Evolutionary conservation across 2,113 vertebrate species (phyloP), one percentile per base, ranked within the genome.

Genomic region (Oncorhynchus keta): DNA sequence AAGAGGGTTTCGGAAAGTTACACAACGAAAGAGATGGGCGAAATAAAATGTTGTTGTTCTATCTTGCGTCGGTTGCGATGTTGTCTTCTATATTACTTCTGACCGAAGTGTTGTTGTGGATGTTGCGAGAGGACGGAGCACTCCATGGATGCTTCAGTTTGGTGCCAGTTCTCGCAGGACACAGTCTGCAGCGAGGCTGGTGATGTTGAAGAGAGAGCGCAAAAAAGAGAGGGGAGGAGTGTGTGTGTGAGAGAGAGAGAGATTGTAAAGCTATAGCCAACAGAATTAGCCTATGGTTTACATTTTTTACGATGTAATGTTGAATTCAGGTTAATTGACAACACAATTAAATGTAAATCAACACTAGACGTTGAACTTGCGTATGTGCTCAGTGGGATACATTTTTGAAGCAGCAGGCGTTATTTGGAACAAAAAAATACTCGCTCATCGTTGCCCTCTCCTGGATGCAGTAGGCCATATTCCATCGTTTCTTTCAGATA

Each of bases 131-230:
- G 74, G 30, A 78, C 79, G 35, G 28, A 62, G 75, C 64, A 80
- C 83, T 84, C 87, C 85, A 87, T 88, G 77, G 84, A 78, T 87
- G 79, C 74, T 70, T 79, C 68, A 76, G 76, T 70, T 72, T 73
- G 68, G 76, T 80, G 82, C 78, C 72, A 78, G 70, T 74, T 80
- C 72, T 77, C 70, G 79, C 73, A 72, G 76, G 70, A 76, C 81
- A 76, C 74, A 62, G 68, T 72, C 65, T 81, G 77, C 70, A 59
- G 76, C 74, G 67, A 75, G 78, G 73, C 55, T 35, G 64, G 49
- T 62, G 69, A 66, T 64, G 77, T 70, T 68, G 48, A 61, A 45
- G 18, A 49, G 55, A 39, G 71, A 83, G 76, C 76, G 28, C 28
- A 73, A 14, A 30, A 24, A 73, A 20, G 30, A 62, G 69, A 67